Conservation (phyloP, 2,888 invertebrate species). For the Acleris laterana region DNA sequence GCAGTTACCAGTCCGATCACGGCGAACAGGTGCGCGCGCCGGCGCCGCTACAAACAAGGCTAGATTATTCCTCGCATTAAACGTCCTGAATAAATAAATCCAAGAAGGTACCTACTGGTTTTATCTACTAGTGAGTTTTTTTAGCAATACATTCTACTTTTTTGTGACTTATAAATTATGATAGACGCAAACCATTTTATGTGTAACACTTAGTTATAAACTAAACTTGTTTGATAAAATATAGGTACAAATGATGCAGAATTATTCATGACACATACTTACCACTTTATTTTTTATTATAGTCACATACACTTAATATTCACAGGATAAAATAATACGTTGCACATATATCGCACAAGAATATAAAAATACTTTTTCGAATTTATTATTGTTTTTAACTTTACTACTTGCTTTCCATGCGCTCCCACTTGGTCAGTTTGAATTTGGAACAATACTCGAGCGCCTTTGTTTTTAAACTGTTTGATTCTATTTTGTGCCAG, state of each 20-base stretch:
- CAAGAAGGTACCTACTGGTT: conserved; percentile 14
- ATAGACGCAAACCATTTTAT: too few relatives aligned
- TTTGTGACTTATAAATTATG: not conserved
- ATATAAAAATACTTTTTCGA: too few relatives aligned
- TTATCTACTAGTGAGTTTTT: not conserved
- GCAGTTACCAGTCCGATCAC: conserved; percentile 34
- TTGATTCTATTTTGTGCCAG: not conserved
- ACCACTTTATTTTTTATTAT: not conserved
- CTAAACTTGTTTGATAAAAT: too few relatives aligned
- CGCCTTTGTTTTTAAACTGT: not conserved
- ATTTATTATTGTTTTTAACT: too few relatives aligned
- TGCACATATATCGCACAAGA: not conserved
- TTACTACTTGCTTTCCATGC: too few relatives aligned
- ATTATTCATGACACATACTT: too few relatives aligned
- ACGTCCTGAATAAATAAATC: conserved; percentile 25
- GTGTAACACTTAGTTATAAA: too few relatives aligned
- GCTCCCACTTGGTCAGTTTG: not conserved
- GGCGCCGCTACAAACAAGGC: conserved; percentile 28
- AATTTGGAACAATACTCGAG: not conserved
- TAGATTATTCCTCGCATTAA: conserved; percentile 31
- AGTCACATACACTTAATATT: not conserved
- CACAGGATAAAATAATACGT: not conserved
- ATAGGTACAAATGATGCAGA: too few relatives aligned
- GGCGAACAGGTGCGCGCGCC: conserved; percentile 35
- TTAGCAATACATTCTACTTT: not conserved